Conservation (phyloP, 2,113 vertebrate genomes). For the Morphnarchus princeps region DNA sequence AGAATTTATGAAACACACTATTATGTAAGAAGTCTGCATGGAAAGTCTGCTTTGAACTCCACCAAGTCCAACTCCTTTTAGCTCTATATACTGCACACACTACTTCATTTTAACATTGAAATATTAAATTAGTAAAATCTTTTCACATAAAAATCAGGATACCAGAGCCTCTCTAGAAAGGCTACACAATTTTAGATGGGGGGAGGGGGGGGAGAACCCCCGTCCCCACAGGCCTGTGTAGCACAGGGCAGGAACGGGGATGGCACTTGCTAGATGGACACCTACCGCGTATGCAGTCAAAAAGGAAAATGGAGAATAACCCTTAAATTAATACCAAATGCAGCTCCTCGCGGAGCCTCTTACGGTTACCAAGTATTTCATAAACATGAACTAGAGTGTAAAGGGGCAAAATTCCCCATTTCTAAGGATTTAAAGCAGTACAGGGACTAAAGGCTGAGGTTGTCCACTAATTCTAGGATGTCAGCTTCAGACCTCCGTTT, state of each 20-base stretch:
- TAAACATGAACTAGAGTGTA: background rate
- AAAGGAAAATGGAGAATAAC: background rate
- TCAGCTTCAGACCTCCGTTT: background rate
- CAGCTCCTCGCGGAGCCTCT: background rate
- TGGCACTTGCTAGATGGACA: background rate
- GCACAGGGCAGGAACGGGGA: fast-evolving
- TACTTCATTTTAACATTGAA: background rate
- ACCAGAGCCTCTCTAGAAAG: background rate
- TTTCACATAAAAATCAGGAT: background rate
- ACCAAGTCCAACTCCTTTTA: background rate
- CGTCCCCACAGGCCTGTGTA: background rate
- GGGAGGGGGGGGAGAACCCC: no score
- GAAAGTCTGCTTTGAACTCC: background rate
- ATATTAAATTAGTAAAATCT: no score
- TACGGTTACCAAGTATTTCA: fast-evolving
- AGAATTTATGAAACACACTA: background rate
- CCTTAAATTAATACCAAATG: background rate
- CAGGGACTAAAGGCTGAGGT: fast-evolving
- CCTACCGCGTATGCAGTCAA: fast-evolving
- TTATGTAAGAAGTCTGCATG: background rate
- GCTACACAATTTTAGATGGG: no score
- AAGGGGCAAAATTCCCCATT: background rate
- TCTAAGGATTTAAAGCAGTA: background rate
- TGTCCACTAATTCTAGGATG: background rate
- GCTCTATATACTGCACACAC: background rate